Evolutionary conservation across 2,888 invertebrate species (phyloP).

Genomic region (Nemoura dubitans): DNA sequence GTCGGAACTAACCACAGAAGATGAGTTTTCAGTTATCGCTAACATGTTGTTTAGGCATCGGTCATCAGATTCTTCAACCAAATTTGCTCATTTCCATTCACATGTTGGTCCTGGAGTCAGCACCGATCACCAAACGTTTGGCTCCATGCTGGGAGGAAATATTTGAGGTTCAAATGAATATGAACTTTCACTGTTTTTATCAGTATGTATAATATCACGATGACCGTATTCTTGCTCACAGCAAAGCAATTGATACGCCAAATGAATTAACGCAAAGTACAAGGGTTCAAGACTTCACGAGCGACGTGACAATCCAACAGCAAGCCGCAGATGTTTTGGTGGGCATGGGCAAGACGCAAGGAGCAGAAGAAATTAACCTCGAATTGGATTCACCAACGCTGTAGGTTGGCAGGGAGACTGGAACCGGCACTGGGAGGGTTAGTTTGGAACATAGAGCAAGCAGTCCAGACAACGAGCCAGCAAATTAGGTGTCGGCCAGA

Average conservation of each 20-base stretch:
- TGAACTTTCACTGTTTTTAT: too few relatives aligned
- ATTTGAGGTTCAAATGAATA: too few relatives aligned
- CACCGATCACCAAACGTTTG: too few relatives aligned
- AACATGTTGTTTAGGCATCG: too few relatives aligned
- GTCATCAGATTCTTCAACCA: too few relatives aligned
- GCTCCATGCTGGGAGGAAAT: too few relatives aligned
- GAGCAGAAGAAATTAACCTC: neutral
- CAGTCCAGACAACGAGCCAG: constrained; percentile 4
- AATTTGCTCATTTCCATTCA: too few relatives aligned
- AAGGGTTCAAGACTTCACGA: neutral
- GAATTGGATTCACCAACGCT: neutral
- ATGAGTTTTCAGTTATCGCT: too few relatives aligned
- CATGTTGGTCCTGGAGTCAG: too few relatives aligned
- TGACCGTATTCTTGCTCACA: neutral
- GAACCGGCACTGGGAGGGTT: neutral
- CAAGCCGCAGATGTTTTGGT: neutral
- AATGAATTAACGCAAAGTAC: too few relatives aligned
- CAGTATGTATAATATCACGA: too few relatives aligned
- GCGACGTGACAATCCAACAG: neutral
- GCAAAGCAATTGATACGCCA: neutral
- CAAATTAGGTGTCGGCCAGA: constrained; percentile 33
- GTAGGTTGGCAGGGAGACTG: neutral
- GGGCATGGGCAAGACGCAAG: neutral
- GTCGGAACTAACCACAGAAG: too few relatives aligned
- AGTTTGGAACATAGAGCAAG: constrained; percentile 1